Evolutionary conservation across 1,140 invertebrate species (phyloP).

Genomic region (Ceratosolen solmsi): DNA sequence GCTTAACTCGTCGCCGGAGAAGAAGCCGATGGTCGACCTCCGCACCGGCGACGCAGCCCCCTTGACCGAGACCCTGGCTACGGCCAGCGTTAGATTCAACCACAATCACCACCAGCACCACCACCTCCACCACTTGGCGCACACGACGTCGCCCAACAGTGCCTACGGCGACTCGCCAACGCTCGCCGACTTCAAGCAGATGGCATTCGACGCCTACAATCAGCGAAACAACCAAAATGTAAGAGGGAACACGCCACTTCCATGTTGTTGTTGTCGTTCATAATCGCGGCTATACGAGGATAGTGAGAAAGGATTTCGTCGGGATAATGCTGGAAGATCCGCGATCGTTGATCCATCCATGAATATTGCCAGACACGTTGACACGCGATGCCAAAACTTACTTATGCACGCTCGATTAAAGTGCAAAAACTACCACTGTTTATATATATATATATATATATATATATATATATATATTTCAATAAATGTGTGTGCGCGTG

Average conservation of each 20-base stretch:
- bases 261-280: too few species aligned
- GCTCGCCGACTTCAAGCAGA: slow-evolving; percentile 68
- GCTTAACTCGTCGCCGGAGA: slow-evolving; percentile 59
- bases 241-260: slow-evolving; percentile 40
- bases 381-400: too few species aligned
- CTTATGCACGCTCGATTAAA: too few species aligned
- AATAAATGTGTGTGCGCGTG: too few species aligned
- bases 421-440: too few species aligned
- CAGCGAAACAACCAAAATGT: slow-evolving; percentile 69
- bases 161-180: slow-evolving; percentile 62
- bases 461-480: too few species aligned
- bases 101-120: slow-evolving; percentile 64
- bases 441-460: too few species aligned
- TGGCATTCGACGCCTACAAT: slow-evolving; percentile 69
- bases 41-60: not conserved
- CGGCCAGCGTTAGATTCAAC: slow-evolving; percentile 59
- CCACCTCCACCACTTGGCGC: slow-evolving; percentile 50
- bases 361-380: too few species aligned
- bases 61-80: slow-evolving; percentile 58
- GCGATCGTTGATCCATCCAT: too few species aligned
- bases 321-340: too few species aligned
- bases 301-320: too few species aligned
- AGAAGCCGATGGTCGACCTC: slow-evolving; percentile 62
- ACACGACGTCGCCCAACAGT: not conserved
- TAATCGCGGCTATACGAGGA: too few species aligned